Evolutionary conservation across 2,888 invertebrate species (phyloP).

Genomic region (Temnothorax unifasciatus): DNA sequence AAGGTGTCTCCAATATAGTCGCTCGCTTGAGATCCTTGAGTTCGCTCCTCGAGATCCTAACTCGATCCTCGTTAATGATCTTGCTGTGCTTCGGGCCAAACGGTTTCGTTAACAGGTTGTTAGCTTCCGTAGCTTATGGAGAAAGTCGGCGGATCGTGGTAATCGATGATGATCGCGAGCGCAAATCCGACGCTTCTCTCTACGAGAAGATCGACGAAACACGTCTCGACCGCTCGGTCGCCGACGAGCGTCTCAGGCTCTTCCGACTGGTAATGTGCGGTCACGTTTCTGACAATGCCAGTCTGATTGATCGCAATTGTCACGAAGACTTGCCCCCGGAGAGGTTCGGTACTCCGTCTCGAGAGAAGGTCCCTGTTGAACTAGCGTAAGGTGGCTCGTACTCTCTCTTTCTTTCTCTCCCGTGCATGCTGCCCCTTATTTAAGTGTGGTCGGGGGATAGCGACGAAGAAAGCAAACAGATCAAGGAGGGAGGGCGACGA

Average conservation of each 20-base stretch:
- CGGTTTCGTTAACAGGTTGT: slow-evolving; percentile 19
- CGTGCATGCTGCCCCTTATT: slow-evolving; percentile 26
- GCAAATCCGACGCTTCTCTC: slow-evolving; percentile 29
- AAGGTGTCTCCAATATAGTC: background rate
- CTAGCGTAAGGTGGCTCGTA: slow-evolving; percentile 54
- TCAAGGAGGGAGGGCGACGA: slow-evolving; percentile 24
- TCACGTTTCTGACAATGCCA: slow-evolving; percentile 57
- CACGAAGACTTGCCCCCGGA: slow-evolving; percentile 49
- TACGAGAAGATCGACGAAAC: slow-evolving; percentile 52
- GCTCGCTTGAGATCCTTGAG: slow-evolving; percentile 18
- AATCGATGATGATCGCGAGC: slow-evolving; percentile 33
- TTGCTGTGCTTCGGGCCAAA: background rate
- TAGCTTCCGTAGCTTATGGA: background rate
- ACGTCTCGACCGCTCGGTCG: slow-evolving; percentile 56
- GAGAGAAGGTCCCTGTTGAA: slow-evolving; percentile 44
- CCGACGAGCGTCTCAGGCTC: slow-evolving; percentile 57
- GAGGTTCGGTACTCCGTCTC: slow-evolving; percentile 45
- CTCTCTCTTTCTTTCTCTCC: slow-evolving; percentile 39
- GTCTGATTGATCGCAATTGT: slow-evolving; percentile 56
- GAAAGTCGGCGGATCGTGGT: slow-evolving; percentile 23
- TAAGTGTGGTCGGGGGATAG: slow-evolving; percentile 41
- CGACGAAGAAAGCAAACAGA: slow-evolving; percentile 42
- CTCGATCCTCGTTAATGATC: background rate
- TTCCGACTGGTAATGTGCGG: slow-evolving; percentile 51
- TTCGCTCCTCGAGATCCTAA: background rate